A percentile compares a stretch with the other conserved stretches of the same genome.
phyloP scores from a whole-genome alignment of 2,888 invertebrate species.

The Disparrhopalites patrizii region DNA sequence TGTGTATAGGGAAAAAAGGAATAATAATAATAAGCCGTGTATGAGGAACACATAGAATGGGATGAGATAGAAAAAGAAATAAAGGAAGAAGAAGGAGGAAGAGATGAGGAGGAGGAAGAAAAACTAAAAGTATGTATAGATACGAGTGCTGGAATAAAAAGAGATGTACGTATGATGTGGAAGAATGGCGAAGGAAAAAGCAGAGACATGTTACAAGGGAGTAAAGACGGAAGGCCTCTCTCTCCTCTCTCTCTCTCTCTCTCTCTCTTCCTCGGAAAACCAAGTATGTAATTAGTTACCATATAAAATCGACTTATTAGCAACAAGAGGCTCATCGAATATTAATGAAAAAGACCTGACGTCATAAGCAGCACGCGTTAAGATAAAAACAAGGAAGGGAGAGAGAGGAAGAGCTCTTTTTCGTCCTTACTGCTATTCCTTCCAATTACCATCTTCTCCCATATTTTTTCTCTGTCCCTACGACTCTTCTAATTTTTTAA shows the following conservation, averaged over 20 bases:
- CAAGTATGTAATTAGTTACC: slow-evolving; percentile 37
- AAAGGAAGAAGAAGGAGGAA: not conserved
- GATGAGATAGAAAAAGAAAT: too few relatives aligned
- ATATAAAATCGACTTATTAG: slow-evolving; percentile 49
- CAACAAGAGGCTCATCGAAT: slow-evolving; percentile 49
- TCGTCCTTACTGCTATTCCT: slow-evolving; percentile 17
- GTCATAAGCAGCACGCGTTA: slow-evolving; percentile 41
- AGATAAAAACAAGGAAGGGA: slow-evolving; percentile 33
- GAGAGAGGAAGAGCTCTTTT: slow-evolving; percentile 23
- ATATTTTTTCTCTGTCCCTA: not conserved
- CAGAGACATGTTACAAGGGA: slow-evolving; percentile 18
- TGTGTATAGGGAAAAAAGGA: too few relatives aligned
- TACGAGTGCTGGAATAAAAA: too few relatives aligned
- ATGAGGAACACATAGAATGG: not conserved
- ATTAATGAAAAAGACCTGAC: slow-evolving; percentile 48
- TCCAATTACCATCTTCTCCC: slow-evolving; percentile 10
- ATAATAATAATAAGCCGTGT: too few relatives aligned
- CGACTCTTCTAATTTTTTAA: slow-evolving; percentile 2
- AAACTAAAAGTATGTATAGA: not conserved
- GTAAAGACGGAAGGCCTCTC: slow-evolving; percentile 30
- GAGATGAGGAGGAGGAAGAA: not conserved
- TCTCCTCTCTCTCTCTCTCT: too few relatives aligned
- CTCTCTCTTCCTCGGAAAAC: slow-evolving; percentile 37
- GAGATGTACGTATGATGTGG: not conserved
- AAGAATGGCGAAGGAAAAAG: slow-evolving; percentile 1